Percentiles rank a stretch among this genome's conserved stretches.
Evolutionary conservation across 2,113 vertebrate genomes (phyloP).

Genomic region (Carettochelys insculpta): DNA sequence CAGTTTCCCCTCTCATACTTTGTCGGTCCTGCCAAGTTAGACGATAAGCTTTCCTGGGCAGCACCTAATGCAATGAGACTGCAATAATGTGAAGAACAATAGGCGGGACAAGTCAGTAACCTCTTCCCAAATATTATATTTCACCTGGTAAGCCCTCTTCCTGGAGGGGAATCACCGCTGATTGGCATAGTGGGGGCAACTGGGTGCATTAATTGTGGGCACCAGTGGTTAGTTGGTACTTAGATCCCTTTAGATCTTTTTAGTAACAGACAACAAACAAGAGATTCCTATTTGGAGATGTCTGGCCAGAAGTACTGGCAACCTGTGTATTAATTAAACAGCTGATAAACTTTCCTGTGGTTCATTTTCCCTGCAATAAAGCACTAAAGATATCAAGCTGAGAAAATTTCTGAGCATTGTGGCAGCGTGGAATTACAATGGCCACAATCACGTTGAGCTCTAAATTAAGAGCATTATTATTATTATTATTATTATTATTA

Average conservation of each 20-base stretch:
- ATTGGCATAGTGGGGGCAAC: neutral
- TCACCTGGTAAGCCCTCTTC: neutral
- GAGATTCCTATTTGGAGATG: neutral
- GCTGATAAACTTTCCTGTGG: constrained; percentile 72
- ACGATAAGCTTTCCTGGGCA: neutral
- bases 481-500: too few species aligned
- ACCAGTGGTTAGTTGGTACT: neutral
- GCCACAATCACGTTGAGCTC: fast-evolving
- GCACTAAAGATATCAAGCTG: neutral
- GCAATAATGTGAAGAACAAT: neutral
- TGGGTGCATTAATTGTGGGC: neutral
- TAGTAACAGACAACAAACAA: neutral
- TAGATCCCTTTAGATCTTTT: neutral
- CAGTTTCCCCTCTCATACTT: neutral
- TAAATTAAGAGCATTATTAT: neutral
- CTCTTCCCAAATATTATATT: neutral
- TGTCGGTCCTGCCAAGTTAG: neutral
- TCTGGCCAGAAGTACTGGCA: constrained; percentile 55
- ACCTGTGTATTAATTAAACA: constrained; percentile 62
- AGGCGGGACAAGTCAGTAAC: too few species aligned
- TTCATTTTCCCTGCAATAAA: constrained; percentile 59
- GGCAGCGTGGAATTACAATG: neutral
- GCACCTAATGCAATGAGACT: neutral
- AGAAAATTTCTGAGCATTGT: neutral
- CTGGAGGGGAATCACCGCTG: neutral